Percentiles rank a stretch among this genome's conserved stretches.
Evolutionary conservation across 2,888 invertebrate species (phyloP).

Genomic region (Drosophila pseudotalamancana): DNA sequence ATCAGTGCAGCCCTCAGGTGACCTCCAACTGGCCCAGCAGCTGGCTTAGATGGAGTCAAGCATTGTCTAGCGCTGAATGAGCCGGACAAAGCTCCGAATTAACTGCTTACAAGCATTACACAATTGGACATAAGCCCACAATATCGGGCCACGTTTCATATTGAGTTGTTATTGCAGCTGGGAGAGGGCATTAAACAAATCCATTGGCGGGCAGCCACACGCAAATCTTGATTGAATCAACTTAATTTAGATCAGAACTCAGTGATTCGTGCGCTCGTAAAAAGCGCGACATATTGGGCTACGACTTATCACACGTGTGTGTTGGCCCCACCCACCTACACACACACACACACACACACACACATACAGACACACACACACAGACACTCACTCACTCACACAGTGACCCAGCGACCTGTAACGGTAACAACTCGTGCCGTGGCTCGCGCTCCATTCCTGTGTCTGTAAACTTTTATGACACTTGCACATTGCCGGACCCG

Average conservation of each 20-base stretch:
- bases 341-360: background rate
- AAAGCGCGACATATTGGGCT: conserved; percentile 75
- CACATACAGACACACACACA: conserved; percentile 4
- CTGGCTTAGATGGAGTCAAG: conserved; percentile 25
- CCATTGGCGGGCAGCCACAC: conserved; percentile 67
- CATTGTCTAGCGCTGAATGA: conserved; percentile 14
- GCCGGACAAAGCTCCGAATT: conserved; percentile 37
- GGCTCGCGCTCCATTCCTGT: conserved; percentile 25
- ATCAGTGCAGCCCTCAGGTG: conserved; percentile 16
- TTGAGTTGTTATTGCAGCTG: conserved; percentile 61
- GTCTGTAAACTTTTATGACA: conserved; percentile 79
- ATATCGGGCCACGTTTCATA: conserved; percentile 72
- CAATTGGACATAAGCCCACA: conserved; percentile 46
- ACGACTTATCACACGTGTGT: conserved; percentile 74
- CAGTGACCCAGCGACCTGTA: conserved; percentile 58
- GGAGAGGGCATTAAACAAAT: conserved; percentile 69
- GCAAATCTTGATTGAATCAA: conserved; percentile 78
- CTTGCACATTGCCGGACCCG: conserved; percentile 63
- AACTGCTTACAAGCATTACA: conserved; percentile 57
- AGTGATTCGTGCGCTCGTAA: conserved; percentile 77
- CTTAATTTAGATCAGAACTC: conserved; percentile 75
- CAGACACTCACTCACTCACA: conserved; percentile 20
- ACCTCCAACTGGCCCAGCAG: conserved; percentile 18
- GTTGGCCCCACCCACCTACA: conserved; percentile 19
- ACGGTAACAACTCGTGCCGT: conserved; percentile 59